Evolutionary conservation across 2,797 vertebrate genomes (phyloP), one percentile per base, ranked within the genome.

Genomic region (Macroramphosus scolopax): DNA sequence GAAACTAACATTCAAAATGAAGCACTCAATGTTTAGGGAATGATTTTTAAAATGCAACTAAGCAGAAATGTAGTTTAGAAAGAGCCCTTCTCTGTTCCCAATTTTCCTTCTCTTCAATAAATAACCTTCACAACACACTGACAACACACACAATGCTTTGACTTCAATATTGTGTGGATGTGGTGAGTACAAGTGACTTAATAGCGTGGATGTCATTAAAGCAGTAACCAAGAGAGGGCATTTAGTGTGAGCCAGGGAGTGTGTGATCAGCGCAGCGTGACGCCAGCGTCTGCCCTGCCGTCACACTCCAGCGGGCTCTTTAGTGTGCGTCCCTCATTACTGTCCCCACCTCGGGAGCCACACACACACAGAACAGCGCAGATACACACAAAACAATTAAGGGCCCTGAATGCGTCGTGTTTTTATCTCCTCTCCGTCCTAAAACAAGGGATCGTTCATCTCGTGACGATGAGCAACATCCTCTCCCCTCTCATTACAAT

Each of bases 231-330:
- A 74, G 57, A 72, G 76, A 68, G 75, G 62, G 66, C 60, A 66
- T 80, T 78, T 73, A 73, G 64, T 63, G 51, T 41, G 57, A 64
- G 68, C 38, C 5, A 24, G n/a, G 42, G 62, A 62, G 63, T 63
- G 66, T 78, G 66, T 75, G 78, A 82, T 83, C 76, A 14, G 58
- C 48, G 14, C 69, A 75, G 81, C 63, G 52, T 45, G 44, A 81
- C 79, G 15, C 41, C 44, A 17, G 52, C 60, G 55, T 83, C 75
- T 83, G 75, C 73, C 76, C 77, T 80, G 57, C 56, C 24, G 68
- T 80, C 75, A 83, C 76, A 79, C 74, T 78, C 64, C 63, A 58
- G 54, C 11, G 15, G 41, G 43, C 32, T 68, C 36, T 63, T 63
- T 52, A 51, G 66, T 44, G 55, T 63, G 66, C 68, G 55, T 61